These are phyloP conservation scores for Drosophila anomelani DNA, from an alignment of 2,888 invertebrate species.

Conservation along the genomic window DNA sequence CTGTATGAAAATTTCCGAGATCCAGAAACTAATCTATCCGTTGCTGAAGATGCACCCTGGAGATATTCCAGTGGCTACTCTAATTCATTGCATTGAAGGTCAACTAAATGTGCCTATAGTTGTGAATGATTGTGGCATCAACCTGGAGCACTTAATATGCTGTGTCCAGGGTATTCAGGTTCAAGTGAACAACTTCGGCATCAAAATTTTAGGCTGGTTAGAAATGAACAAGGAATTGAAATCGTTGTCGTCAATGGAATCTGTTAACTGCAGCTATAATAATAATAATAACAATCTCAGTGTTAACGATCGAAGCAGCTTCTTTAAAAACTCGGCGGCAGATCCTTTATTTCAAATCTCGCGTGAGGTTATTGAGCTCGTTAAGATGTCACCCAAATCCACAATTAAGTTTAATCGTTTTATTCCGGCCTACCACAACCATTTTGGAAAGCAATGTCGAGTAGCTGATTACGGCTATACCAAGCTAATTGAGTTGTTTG, in stretches of 20 bases:
- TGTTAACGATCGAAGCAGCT: conserved; percentile 61
- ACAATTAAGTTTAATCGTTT: conserved; percentile 93
- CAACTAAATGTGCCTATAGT: conserved; percentile 80
- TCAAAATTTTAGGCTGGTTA: conserved; percentile 83
- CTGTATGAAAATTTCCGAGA: conserved; percentile 83
- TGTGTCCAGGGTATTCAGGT: conserved; percentile 90
- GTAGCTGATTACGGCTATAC: conserved; percentile 99
- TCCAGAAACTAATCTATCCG: conserved; percentile 83
- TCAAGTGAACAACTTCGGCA: conserved; percentile 84
- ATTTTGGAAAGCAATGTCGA: conserved; percentile 97
- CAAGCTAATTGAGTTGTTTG: conserved; percentile 94
- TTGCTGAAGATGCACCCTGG: conserved; percentile 82
- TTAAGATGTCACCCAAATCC: conserved; percentile 92
- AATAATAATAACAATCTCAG: conserved; percentile 25
- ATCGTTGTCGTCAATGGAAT: conserved; percentile 73
- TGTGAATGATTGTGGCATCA: conserved; percentile 89
- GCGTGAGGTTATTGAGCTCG: conserved; percentile 93
- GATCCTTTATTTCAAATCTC: conserved; percentile 89
- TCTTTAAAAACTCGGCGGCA: conserved; percentile 77
- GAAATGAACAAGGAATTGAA: conserved; percentile 76
- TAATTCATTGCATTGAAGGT: conserved; percentile 83
- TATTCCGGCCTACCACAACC: conserved; percentile 98
- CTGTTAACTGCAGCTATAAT: not conserved
- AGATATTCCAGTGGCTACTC: conserved; percentile 83
- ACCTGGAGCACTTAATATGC: conserved; percentile 95